phyloP scores from a whole-genome alignment of 2,113 vertebrate species.

The Heptranchias perlo region DNA sequence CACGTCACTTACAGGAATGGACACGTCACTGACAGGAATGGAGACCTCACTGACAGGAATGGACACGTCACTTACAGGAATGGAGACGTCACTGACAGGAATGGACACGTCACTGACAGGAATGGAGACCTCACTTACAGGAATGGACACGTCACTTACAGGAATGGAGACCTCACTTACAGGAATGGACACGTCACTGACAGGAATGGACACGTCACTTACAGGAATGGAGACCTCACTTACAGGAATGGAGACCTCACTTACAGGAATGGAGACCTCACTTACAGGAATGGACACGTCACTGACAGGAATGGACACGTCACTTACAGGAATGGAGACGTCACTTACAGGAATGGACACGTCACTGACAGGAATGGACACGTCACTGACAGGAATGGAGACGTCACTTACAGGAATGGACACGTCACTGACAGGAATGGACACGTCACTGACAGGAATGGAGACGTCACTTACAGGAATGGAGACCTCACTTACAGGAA shows the following conservation, averaged over 20 bases:
- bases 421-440: background rate
- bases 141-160: background rate
- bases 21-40: background rate
- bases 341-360: background rate
- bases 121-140: no score
- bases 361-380: background rate
- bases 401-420: no score
- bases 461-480: background rate
- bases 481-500: no score
- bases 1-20: no score
- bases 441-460: no score
- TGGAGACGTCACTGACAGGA: no score
- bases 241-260: background rate
- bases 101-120: background rate
- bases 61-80: background rate
- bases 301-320: background rate
- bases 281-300: background rate
- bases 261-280: no score
- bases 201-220: background rate
- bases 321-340: no score
- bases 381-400: background rate
- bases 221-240: no score
- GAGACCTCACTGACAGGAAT: no score
- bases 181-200: background rate
- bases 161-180: no score